A percentile compares a stretch with the other conserved stretches of the same genome.
Conservation (phyloP, 2,888 invertebrate species). For the Miltochrista miniata region DNA sequence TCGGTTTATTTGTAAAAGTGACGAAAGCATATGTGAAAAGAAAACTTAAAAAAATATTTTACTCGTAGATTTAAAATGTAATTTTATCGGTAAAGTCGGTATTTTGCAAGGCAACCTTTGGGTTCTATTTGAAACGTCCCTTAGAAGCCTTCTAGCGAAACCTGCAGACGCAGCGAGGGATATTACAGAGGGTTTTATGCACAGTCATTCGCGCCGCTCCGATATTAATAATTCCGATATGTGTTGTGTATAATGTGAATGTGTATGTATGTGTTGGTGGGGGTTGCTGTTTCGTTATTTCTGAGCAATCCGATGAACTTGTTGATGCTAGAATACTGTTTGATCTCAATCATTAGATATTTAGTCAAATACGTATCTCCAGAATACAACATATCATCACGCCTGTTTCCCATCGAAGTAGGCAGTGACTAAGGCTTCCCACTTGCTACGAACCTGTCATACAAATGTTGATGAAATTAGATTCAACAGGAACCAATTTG, state of each 20-base stretch:
- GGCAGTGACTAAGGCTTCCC: too few relatives aligned
- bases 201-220: slow-evolving; percentile 35
- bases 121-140: background rate
- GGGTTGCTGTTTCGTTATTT: background rate
- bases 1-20: too few relatives aligned
- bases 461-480: background rate
- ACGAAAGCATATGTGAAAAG: too few relatives aligned
- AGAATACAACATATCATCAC: too few relatives aligned
- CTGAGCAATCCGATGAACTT: slow-evolving; percentile 2
- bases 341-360: too few relatives aligned
- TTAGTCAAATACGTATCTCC: too few relatives aligned
- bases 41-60: too few relatives aligned
- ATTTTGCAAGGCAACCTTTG: background rate
- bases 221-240: slow-evolving; percentile 35
- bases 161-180: slow-evolving; percentile 10
- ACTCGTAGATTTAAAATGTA: too few relatives aligned
- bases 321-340: background rate
- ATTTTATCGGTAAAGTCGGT: background rate
- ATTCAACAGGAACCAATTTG: background rate
- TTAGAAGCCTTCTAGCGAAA: background rate
- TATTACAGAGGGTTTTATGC: slow-evolving; percentile 33
- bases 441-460: too few relatives aligned
- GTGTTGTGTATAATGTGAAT: too few relatives aligned
- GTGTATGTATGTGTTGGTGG: slow-evolving; percentile 5
- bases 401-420: too few relatives aligned